These are phyloP conservation scores for Acanthosepion esculentum DNA, from an alignment of 2,888 invertebrate genomes.

Conservation along the genomic window DNA sequence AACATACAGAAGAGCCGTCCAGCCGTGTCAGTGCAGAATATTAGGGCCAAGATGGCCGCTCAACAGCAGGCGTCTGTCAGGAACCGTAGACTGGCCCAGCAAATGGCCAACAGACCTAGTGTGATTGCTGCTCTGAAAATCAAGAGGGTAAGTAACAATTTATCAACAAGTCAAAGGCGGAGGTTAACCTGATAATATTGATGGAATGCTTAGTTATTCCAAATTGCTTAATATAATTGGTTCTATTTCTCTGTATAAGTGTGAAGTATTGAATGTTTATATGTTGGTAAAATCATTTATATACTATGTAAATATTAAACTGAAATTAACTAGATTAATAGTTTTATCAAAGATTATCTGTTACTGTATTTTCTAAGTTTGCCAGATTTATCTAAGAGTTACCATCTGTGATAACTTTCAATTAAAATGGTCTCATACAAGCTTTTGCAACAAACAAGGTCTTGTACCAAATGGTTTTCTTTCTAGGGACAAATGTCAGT, in stretches of 20 bases:
- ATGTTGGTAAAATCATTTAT: background rate
- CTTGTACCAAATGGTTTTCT: too few species aligned
- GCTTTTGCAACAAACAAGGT: too few species aligned
- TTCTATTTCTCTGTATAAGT: background rate
- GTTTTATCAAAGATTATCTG: too few species aligned
- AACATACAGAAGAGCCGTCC: slow-evolving; percentile 64
- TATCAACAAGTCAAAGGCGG: background rate
- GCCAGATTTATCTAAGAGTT: too few species aligned
- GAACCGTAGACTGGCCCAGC: slow-evolving; percentile 76
- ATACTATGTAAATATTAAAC: background rate
- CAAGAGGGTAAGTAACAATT: slow-evolving; percentile 49
- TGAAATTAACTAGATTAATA: too few species aligned
- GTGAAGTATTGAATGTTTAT: background rate
- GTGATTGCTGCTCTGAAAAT: slow-evolving; percentile 72
- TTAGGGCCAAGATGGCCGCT: slow-evolving; percentile 67
- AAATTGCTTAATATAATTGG: background rate
- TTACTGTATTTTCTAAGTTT: too few species aligned
- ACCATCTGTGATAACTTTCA: too few species aligned
- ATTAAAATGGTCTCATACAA: too few species aligned
- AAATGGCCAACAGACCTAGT: slow-evolving; percentile 77
- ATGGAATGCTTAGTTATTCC: background rate
- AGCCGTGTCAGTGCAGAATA: slow-evolving; percentile 61
- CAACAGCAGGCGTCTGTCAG: slow-evolving; percentile 69
- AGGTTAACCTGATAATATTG: background rate
- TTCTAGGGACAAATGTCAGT: too few species aligned